Evolutionary conservation across 2,113 vertebrate genomes (phyloP), one percentile per base, ranked within the genome.

Genomic region (Petrocephalus microphthalmus): DNA sequence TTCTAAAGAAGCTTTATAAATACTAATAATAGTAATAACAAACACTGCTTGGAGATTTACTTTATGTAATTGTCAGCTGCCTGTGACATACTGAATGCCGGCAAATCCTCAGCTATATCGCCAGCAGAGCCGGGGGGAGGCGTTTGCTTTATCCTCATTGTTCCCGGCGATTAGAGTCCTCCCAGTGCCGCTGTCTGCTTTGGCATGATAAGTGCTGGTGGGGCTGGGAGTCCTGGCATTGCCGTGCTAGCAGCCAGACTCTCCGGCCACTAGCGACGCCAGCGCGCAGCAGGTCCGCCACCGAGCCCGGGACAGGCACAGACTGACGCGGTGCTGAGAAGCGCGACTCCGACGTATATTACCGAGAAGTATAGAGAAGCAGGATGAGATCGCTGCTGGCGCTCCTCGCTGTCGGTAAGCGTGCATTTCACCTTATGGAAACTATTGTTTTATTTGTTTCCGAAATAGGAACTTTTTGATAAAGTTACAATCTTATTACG

Each of bases 351-450:
- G 10, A 29, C n/a, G 45, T 22, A 53, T 0, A 22, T 51, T 51
- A 11, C 51, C 47, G 19, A 71, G 1, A 64, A 85, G 86, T 15
- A 84, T 67, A 88, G 88, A 90, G 90, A 88, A 93, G 91, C 90
- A 92, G 90, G 8, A 86, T 88, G 91, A 90, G 67, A 90, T 90
- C 90, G 89, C 89, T 89, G n/a, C 90, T 91, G 92, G 89, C 89
- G 87, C 88, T 94, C 64, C 47, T 95, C 85, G 88, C 90, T 29
- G 87, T 94, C 15, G 88, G 95, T 96, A 90, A 95, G 95, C 94
- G 42, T 85, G 47, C 15, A 4, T 64, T 25, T 83, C 1, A 25
- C 33, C 13, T 86, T 64, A 22, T 54, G 25, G 84, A 51, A 49
- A 0, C 11, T 17, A 45, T 56, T 45, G 22, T 60, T 42, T 22